Percentiles rank a stretch among this genome's conserved stretches.
These are phyloP conservation scores for Ypsolopha sequella DNA, from an alignment of 2,888 invertebrate species.

Conservation along the genomic window DNA sequence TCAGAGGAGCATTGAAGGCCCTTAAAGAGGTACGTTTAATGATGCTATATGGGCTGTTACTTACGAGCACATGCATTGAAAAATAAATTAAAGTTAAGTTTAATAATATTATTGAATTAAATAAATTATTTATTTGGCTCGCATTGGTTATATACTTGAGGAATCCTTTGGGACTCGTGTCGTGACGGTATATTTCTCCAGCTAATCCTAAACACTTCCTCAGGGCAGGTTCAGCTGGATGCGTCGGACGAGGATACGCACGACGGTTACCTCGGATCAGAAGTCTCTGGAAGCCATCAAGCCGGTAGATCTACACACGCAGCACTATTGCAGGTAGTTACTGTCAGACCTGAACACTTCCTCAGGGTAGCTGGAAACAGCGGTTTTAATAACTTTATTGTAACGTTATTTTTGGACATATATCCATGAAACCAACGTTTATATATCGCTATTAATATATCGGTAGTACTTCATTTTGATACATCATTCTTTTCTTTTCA, in stretches of 20 bases:
- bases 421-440: no score
- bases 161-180: no score
- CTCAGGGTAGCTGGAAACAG: no score
- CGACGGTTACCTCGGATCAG: conserved; percentile 80
- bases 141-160: conserved; percentile 8
- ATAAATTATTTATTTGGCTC: no score
- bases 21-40: conserved; percentile 75
- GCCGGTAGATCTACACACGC: conserved; percentile 80
- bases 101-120: no score
- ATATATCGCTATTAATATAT: neutral
- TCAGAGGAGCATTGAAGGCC: conserved; percentile 82
- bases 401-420: no score
- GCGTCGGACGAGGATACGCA: conserved; percentile 89
- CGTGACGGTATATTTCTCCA: no score
- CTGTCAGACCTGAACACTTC: no score
- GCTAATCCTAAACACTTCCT: conserved; percentile 11
- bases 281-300: conserved; percentile 64
- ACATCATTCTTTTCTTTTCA: neutral
- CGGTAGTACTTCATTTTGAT: neutral
- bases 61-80: no score
- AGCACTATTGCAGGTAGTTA: conserved; percentile 63
- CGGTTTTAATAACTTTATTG: no score
- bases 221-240: conserved; percentile 89
- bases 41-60: no score
- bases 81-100: no score